phyloP scores from a whole-genome alignment of 2,113 vertebrate species.

The Rhinolophus sinicus region DNA sequence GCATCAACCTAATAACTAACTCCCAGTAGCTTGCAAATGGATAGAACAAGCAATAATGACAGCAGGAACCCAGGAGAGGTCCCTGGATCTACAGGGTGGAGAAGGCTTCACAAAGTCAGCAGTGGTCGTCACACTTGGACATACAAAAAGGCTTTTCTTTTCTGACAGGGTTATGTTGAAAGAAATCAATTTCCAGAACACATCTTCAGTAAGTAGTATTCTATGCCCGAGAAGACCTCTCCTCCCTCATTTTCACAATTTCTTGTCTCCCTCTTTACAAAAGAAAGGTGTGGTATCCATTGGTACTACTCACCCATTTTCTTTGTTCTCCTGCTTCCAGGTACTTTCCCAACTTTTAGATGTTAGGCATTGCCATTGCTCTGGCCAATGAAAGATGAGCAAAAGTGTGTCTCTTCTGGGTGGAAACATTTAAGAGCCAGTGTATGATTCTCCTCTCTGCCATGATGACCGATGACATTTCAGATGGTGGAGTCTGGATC shows the following conservation, averaged over 20 bases:
- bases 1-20: background rate
- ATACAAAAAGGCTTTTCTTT: background rate
- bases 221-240: background rate
- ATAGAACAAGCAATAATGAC: background rate
- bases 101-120: background rate
- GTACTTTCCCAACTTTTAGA: background rate
- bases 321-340: background rate
- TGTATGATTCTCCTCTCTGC: background rate
- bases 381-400: background rate
- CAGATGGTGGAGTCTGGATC: background rate
- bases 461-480: background rate
- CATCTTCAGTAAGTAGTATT: background rate
- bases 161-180: background rate
- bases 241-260: background rate
- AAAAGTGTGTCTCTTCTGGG: background rate
- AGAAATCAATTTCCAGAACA: background rate
- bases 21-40: background rate
- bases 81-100: background rate
- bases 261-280: background rate
- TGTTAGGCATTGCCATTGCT: background rate
- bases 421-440: background rate
- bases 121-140: background rate
- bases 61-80: background rate
- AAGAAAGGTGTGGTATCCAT: background rate
- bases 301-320: background rate